phyloP scores from a whole-genome alignment of 2,888 invertebrate species.

The Drosophila hawaiiensis region DNA sequence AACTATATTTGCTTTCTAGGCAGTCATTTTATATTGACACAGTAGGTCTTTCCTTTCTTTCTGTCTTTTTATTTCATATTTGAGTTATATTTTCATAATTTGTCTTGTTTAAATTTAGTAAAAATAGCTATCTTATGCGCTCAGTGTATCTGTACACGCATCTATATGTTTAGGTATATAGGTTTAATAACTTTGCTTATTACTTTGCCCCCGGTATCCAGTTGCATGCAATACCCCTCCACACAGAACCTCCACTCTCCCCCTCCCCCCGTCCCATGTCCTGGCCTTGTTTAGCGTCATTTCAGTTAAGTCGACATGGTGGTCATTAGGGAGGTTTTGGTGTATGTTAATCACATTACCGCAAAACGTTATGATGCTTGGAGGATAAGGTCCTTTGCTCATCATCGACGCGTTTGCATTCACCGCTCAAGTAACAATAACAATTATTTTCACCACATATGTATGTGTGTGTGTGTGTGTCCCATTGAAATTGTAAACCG shows the following conservation, averaged over 20 bases:
- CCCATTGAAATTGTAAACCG: constrained; percentile 71
- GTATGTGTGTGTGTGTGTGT: constrained; percentile 10
- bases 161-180: constrained; percentile 32
- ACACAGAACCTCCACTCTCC: not conserved
- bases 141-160: not conserved
- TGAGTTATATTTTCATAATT: not conserved
- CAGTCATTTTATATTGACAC: not conserved
- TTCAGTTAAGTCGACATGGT: constrained; percentile 56
- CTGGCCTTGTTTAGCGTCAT: constrained; percentile 9
- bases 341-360: constrained; percentile 79
- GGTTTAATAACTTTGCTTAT: constrained; percentile 76
- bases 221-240: constrained; percentile 18
- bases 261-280: not conserved
- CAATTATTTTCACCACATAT: constrained; percentile 70
- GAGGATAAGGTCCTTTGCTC: constrained; percentile 35
- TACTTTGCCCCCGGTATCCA: constrained; percentile 44
- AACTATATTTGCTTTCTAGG: not conserved
- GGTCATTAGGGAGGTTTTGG: constrained; percentile 70
- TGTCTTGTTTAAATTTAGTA: not conserved
- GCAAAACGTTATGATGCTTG: constrained; percentile 77
- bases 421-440: constrained; percentile 69
- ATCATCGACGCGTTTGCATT: constrained; percentile 41
- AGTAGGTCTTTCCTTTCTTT: not conserved
- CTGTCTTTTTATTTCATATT: not conserved
- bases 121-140: not conserved